phyloP scores from a whole-genome alignment of 2,888 invertebrate genomes.

The Chymomyza amoena region DNA sequence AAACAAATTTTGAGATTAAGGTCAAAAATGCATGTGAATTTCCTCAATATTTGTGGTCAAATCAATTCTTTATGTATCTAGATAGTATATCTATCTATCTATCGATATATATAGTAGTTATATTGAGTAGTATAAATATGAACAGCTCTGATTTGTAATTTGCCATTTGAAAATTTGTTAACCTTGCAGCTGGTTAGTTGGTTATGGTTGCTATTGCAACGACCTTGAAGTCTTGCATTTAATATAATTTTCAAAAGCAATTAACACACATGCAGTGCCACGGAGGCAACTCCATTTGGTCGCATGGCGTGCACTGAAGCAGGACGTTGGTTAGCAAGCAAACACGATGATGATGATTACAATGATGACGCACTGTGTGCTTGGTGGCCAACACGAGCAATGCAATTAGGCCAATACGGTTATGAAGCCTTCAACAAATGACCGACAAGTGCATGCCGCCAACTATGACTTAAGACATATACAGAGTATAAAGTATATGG shows the following conservation, averaged over 20 bases:
- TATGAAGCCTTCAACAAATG: slow-evolving; percentile 32
- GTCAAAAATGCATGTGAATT: slow-evolving; percentile 52
- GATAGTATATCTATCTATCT: background rate
- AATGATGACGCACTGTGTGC: slow-evolving; percentile 29
- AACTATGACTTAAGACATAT: slow-evolving; percentile 2
- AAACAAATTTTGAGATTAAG: slow-evolving; percentile 42
- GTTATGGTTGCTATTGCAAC: slow-evolving; percentile 6
- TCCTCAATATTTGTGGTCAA: slow-evolving; percentile 63
- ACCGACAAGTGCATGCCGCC: slow-evolving; percentile 38
- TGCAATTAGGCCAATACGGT: slow-evolving; percentile 33
- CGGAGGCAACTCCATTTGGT: background rate
- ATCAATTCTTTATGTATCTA: slow-evolving; percentile 18
- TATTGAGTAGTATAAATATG: slow-evolving; percentile 16
- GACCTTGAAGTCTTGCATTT: slow-evolving; percentile 46
- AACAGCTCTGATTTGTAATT: slow-evolving; percentile 30
- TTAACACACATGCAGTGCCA: slow-evolving; percentile 47
- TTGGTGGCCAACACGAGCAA: background rate
- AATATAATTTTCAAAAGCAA: slow-evolving; percentile 59
- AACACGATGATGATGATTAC: background rate
- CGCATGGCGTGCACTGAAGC: slow-evolving; percentile 54
- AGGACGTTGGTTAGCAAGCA: slow-evolving; percentile 46
- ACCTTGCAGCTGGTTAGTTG: slow-evolving; percentile 41
- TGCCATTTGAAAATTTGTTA: slow-evolving; percentile 33
- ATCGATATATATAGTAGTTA: background rate
- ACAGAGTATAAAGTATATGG: background rate